Evolutionary conservation across 2,888 invertebrate genomes (phyloP), one percentile per base, ranked within the genome.

Genomic region (Drosophila dives): DNA sequence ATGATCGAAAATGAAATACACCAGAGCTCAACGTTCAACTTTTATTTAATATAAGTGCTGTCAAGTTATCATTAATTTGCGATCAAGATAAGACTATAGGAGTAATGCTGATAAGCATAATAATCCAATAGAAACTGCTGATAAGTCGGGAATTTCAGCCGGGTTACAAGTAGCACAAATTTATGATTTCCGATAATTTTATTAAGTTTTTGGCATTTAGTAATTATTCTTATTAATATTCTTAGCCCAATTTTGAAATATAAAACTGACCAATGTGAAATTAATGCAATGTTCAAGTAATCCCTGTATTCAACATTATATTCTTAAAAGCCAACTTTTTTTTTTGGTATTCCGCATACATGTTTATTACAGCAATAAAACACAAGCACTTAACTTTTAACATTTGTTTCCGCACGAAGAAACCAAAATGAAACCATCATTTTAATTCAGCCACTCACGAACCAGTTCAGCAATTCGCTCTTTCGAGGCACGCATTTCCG

Each of bases 401-500:
- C 62, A 62, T 53, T 10, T 36, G 26, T 59, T 61, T 53, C 69
- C 45, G 34, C 29, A 33, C 12, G 55, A 33, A 38, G 12, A 55
- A 51, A 48, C n/a, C 17, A 8, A 45, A 42, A 36, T 59, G 15
- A 17, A 38, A 56, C 12, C 12, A 8, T 3, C 26, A 17, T 26
- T 34, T 73, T 60, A 82, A 15, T 75, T 76, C 0, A 92, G 53
- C 92, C 93, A 93, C 64, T 85, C 66, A 10, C 89, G 85, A 6
- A 92, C 92, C 26, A 92, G 71, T 32, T 82, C 76, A 2, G 92
- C 90, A n/a, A 93, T 80, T 64, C 79, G 90, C 54, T 88, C 77
- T 64, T 93, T 93, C 0, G 92, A 89, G 3, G 89, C 91, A 38
- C 68, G 84, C 89, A 93, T 84, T 75, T 90, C 91, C 1, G 72